phyloP scores from a whole-genome alignment of 2,797 vertebrate genomes.

The Rhodeus uyekii region DNA sequence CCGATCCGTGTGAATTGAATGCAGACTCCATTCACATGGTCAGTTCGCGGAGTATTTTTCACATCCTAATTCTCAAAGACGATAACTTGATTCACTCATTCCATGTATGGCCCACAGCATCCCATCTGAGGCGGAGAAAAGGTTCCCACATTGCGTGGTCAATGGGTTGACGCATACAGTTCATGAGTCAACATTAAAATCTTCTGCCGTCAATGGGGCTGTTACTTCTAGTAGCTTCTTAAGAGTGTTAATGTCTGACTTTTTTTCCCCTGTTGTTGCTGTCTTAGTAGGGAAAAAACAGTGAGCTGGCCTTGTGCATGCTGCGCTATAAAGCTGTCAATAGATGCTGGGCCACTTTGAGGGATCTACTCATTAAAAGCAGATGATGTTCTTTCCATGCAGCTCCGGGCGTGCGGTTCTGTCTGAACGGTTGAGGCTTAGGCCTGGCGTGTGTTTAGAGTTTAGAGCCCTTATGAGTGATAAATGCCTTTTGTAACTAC shows the following conservation, averaged over 20 bases:
- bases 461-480: constrained; percentile 46
- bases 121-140: neutral
- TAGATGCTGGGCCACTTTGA: constrained; percentile 6
- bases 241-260: neutral
- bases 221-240: neutral
- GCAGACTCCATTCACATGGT: too few species aligned
- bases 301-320: neutral
- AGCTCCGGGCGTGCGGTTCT: constrained; percentile 2
- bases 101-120: neutral
- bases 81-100: neutral
- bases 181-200: constrained; percentile 8
- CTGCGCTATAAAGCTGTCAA: constrained; percentile 19
- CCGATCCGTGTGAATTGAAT: too few species aligned
- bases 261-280: neutral
- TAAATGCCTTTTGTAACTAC: constrained; percentile 54
- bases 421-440: neutral
- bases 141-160: neutral
- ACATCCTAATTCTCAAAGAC: neutral
- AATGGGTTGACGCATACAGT: neutral
- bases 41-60: too few species aligned
- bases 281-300: neutral
- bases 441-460: constrained; percentile 47
- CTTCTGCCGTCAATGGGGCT: neutral
- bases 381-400: constrained; percentile 52
- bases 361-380: constrained; percentile 43